A percentile compares a stretch with the other conserved stretches of the same genome.
These are phyloP conservation scores for Rhorus exstirpatorius DNA, from an alignment of 2,888 invertebrate species.

Conservation along the genomic window DNA sequence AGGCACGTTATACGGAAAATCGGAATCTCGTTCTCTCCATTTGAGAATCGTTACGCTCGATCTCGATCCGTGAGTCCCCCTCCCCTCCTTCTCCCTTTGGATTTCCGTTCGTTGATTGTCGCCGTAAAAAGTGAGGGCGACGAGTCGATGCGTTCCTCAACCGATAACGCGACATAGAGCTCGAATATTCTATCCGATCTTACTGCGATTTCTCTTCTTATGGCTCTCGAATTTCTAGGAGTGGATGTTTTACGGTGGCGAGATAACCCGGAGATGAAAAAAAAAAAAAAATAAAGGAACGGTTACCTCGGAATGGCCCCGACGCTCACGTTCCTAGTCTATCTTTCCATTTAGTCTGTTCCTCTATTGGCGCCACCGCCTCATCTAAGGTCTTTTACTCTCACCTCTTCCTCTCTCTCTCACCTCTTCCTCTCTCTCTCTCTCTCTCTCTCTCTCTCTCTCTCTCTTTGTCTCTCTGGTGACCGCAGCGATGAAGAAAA, in stretches of 20 bases:
- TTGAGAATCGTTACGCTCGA: slow-evolving; percentile 32
- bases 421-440: slow-evolving; percentile 21
- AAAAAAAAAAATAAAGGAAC: slow-evolving; percentile 25
- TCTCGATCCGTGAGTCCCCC: background rate
- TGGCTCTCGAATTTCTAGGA: slow-evolving; percentile 45
- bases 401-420: slow-evolving; percentile 4
- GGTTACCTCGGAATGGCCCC: slow-evolving; percentile 40
- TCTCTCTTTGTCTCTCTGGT: slow-evolving; percentile 36
- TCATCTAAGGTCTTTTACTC: slow-evolving; percentile 26
- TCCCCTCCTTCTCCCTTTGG: background rate
- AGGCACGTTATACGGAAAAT: slow-evolving; percentile 30
- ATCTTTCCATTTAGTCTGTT: slow-evolving; percentile 47
- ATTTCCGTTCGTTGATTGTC: slow-evolving; percentile 21
- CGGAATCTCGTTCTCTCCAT: slow-evolving; percentile 27
- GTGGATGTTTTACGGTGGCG: slow-evolving; percentile 59
- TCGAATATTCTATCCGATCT: slow-evolving; percentile 73
- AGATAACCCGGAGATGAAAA: slow-evolving; percentile 59
- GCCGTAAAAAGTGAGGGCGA: slow-evolving; percentile 33
- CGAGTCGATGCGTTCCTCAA: slow-evolving; percentile 72
- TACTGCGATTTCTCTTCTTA: slow-evolving; percentile 48
- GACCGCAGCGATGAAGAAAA: slow-evolving; percentile 27
- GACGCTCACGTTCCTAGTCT: slow-evolving; percentile 37
- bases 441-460: background rate
- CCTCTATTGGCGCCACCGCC: slow-evolving; percentile 56
- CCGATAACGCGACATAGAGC: slow-evolving; percentile 77